Base-by-base conservation (phyloP, 1,140 invertebrate species). In the Monomorium pharaonis region DNA sequence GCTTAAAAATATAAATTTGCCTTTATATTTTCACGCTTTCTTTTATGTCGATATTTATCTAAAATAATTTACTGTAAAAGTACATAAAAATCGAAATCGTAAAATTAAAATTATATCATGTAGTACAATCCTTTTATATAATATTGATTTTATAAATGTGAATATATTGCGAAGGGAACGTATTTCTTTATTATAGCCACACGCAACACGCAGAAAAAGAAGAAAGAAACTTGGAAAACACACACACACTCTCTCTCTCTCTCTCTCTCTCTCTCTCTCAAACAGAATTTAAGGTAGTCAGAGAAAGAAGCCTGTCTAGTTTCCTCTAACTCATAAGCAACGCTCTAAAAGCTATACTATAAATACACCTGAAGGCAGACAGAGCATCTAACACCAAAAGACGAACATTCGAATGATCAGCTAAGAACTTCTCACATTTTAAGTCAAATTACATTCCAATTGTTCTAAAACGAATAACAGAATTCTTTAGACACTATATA, bases 361-460 rank as follows among this genome's bases (percentile, higher is more conserved):
- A 93, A 94, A 93, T 93, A 93, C 90, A 86, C 80, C 83, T 78
- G 86, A 92, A 92, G 90, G 89, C 90, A 91, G 90, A 92, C 92
- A 58, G 86, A 12, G 21, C 67, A 69, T 54, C 74, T 85, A 92
- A 92, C 88, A 93, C 91, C 87, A 93, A 92, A 93, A 91, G 92
- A 91, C 90, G 89, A 88, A 58, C 88, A 92, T 92, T 88, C 90
- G 85, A 88, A 93, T 92, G 88, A 93, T 91, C 87, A 88, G 89
- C 91, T 92, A 87, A 91, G 91, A 91, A 93, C 90, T 89, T 89
- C 16, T 92, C 84, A 92, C 89, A 90, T 90, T 77, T 80, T 86
- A 88, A 88, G 80, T 74, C 78, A 89, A 91, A 84, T 81, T 90
- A 30, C 9, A 47, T n/a, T 42, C 14, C 24, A n/a, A 84, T 30